These are phyloP conservation scores for Canis aureus DNA, from an alignment of 2,113 vertebrate species.

Conservation along the genomic window DNA sequence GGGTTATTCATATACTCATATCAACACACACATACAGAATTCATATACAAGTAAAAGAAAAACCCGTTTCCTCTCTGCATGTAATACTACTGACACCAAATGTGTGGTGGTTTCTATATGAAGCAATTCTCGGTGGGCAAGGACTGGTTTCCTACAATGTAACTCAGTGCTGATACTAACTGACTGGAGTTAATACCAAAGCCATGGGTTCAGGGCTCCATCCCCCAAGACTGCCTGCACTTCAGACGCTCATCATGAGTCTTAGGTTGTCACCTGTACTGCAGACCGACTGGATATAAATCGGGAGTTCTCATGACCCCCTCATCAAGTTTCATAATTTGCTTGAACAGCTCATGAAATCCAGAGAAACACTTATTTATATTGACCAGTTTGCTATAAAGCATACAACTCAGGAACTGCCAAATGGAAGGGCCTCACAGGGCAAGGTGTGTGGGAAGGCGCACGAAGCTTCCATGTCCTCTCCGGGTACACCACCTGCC, in stretches of 20 bases:
- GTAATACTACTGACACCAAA: not conserved
- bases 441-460: not conserved
- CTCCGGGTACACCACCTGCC: rapidly evolving
- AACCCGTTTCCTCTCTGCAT: not conserved
- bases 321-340: not conserved
- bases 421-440: not conserved
- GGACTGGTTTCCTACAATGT: not conserved
- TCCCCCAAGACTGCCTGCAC: not conserved
- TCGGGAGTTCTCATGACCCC: not conserved
- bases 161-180: not conserved
- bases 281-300: not conserved
- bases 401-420: not conserved
- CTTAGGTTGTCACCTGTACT: not conserved
- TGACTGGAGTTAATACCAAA: not conserved
- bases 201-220: not conserved
- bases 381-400: not conserved
- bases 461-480: not conserved
- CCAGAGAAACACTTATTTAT: not conserved
- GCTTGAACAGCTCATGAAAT: not conserved
- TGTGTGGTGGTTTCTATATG: not conserved
- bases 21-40: not conserved
- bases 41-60: not conserved
- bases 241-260: rapidly evolving
- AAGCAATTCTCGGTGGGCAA: not conserved
- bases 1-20: not conserved